Conservation (phyloP, 2,113 vertebrate species). For the Podarcis cretensis region DNA sequence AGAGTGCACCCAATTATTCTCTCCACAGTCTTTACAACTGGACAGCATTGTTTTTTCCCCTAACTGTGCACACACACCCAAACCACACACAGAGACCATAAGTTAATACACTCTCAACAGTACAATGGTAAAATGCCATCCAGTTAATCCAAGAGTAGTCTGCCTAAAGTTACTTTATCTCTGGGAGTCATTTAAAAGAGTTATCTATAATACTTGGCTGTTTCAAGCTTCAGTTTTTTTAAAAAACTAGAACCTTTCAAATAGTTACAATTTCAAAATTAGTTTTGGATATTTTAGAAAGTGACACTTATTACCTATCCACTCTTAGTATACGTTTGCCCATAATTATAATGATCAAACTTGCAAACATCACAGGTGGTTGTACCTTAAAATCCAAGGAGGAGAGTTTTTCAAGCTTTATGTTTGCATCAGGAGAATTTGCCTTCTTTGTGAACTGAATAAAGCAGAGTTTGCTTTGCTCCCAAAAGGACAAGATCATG, state of each 20-base stretch:
- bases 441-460: constrained; percentile 88
- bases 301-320: background rate
- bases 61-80: no score
- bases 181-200: constrained; percentile 10
- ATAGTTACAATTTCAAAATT: background rate
- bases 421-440: constrained; percentile 80
- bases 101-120: no score
- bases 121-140: no score
- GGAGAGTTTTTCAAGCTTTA: constrained; percentile 88
- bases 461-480: constrained; percentile 88
- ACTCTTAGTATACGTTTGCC: background rate
- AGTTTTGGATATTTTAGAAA: background rate
- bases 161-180: background rate
- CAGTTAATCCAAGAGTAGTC: background rate
- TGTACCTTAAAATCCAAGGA: constrained; percentile 89
- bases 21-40: no score
- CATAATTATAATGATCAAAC: background rate
- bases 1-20: no score
- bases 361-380: constrained; percentile 29
- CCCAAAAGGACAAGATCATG: constrained; percentile 91
- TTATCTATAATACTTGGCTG: constrained; percentile 23
- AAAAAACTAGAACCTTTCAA: background rate
- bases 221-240: background rate
- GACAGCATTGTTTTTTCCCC: no score
- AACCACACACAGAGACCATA: no score